A percentile compares a stretch with the other conserved stretches of the same genome.
Evolutionary conservation across 2,113 vertebrate species (phyloP).

Genomic region (Pangasianodon gigas): DNA sequence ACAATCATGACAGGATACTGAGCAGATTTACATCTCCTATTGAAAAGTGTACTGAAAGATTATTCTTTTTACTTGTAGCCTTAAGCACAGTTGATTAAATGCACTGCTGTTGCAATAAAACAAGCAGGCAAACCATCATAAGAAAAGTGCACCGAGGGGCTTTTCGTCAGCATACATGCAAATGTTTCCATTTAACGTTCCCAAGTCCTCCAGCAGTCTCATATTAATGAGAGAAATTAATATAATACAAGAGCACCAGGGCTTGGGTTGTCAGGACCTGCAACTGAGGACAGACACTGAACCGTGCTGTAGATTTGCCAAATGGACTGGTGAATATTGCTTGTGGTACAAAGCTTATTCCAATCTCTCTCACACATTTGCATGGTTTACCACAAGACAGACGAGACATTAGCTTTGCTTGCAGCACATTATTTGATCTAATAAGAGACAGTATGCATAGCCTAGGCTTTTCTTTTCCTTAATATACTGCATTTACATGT

Average conservation of each 20-base stretch:
- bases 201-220: conserved; percentile 8
- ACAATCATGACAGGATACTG: conserved; percentile 43
- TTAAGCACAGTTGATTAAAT: conserved; percentile 37
- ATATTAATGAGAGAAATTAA: conserved; percentile 26
- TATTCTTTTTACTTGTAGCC: background rate
- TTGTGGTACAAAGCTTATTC: background rate
- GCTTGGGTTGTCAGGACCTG: background rate
- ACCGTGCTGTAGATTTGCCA: background rate
- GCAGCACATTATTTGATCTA: conserved; percentile 17
- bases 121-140: background rate
- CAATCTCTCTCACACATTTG: background rate
- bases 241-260: background rate
- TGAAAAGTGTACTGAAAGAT: background rate
- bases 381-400: background rate
- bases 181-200: conserved; percentile 17
- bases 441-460: background rate
- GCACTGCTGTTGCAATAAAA: conserved; percentile 15
- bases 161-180: conserved; percentile 13
- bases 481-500: background rate
- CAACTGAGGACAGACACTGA: background rate
- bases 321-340: background rate
- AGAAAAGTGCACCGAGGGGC: background rate
- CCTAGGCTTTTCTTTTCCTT: background rate
- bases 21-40: background rate
- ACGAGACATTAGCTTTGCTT: background rate